Evolutionary conservation across 2,797 vertebrate species (phyloP), one percentile per base, ranked within the genome.

Genomic region (Pterois miles): DNA sequence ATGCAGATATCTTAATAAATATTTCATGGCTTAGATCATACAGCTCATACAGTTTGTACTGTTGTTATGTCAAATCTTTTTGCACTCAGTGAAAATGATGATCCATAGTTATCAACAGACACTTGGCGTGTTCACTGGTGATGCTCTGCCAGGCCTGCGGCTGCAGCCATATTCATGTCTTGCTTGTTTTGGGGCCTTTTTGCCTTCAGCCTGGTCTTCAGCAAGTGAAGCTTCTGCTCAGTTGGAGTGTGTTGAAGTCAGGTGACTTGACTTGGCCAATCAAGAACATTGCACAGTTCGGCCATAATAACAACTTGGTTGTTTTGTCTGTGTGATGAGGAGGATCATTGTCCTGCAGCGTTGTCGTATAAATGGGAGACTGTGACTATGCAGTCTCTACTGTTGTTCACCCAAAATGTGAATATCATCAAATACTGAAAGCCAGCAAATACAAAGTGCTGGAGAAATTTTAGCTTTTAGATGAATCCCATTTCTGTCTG

Each of bases 141-240:
- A 78, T 59, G 69, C 69, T 82, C 75, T 87, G 88, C 88, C 88
- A 91, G 86, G 77, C 84, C 74, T 87, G 81, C 76, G 43, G 56
- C 84, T 78, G 79, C 74, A 85, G 81, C 78, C 86, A 86, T 81
- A 80, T 80, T 89, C 34, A 31, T 63, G 81, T 81, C 81, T 89
- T 87, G 84, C 82, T 86, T 87, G 88, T 83, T 91, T 81, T 67
- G 74, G 70, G 68, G 76, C 71, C 65, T 78, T 82, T 82, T 86
- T 81, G 85, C 85, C 71, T 76, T 81, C 85, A 90, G 76, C 86
- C 84, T 91, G 78, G 79, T 84, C 87, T 77, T 72, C 60, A 73
- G 89, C 67, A 70, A 84, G 78, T 79, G 69, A 74, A 91, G 84
- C 85, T 90, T 82, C 89, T 88, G 90, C 87, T 85, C 69, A 60